Base-by-base conservation (phyloP, 2,888 invertebrate species). In the Drosophila pseudotakahashii region DNA sequence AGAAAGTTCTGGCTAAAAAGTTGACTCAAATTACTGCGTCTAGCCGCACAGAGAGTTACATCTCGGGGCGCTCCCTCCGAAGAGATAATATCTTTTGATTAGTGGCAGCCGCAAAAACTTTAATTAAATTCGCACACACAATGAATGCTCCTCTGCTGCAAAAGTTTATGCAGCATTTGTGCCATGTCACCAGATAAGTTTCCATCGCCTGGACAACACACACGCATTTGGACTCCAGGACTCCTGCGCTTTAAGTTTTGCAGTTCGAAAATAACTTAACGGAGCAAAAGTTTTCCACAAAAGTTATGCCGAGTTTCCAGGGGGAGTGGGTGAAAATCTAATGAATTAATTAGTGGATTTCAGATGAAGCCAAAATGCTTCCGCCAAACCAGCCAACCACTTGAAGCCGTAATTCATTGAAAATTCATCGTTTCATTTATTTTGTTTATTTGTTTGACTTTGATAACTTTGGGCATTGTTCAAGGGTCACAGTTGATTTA, bases 51-150 rank as follows among this genome's bases (percentile, higher is more conserved):
- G 67, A 57, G 67, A 42, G 42, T 32, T 32, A 68, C 26, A 26
- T 42, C 42, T 11, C 44, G 34, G 57, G 26, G 23, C 2, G 23
- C 23, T 16, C 63, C 66, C 41, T 16, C 68, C 75, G 73, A 77
- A 69, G 61, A 88, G 88, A 88, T 84, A 88, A 88, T 86, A 88
- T 85, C 84, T 88, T 88, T 84, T 88, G 84, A 86, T 88, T 88
- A 84, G 88, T 88, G 86, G 83, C 80, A 88, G 75, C 77, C 87
- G 86, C 87, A 83, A 76, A 85, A 86, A 85, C 84, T 85, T 85
- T 85, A 85, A 85, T 85, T 85, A 85, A 85, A 85, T 88, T 88
- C 83, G 72, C 84, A 83, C 86, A 81, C 79, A 81, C 79, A 87
- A 75, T 78, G 77, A 26, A 26, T 26, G 26, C 26, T 26, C 26